These are phyloP conservation scores for Muntiacus reevesi DNA, from an alignment of 2,113 vertebrate species.

Conservation along the genomic window DNA sequence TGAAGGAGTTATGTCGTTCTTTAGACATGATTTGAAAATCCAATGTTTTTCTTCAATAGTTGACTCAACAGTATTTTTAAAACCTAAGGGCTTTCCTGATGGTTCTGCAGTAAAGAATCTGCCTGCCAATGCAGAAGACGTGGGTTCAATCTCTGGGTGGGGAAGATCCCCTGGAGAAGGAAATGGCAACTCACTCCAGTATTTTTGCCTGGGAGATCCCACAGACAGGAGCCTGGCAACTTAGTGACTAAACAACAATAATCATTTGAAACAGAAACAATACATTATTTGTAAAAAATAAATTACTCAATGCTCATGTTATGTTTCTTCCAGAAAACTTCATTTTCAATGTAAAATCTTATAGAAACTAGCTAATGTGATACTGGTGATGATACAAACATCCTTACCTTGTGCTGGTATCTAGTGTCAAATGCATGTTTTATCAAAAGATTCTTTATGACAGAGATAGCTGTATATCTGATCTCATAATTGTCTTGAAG, in stretches of 20 bases:
- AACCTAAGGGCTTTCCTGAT: not conserved
- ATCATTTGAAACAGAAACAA: not conserved
- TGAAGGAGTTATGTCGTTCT: not conserved
- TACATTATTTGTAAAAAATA: constrained; percentile 8
- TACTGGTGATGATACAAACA: not conserved
- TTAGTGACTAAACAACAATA: not conserved
- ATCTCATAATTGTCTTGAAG: constrained; percentile 91
- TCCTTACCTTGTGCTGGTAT: constrained; percentile 89
- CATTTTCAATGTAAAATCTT: constrained; percentile 3
- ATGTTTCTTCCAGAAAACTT: not conserved
- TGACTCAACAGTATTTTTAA: not conserved
- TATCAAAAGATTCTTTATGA: constrained; percentile 94
- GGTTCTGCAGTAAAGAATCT: not conserved
- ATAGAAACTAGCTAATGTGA: not conserved
- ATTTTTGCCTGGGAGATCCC: not conserved
- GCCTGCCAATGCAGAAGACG: not conserved
- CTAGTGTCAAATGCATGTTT: constrained; percentile 96
- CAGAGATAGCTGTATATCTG: constrained; percentile 89
- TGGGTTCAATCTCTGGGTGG: not conserved
- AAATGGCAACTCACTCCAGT: not conserved
- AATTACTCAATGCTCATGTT: not conserved
- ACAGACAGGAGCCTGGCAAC: not conserved
- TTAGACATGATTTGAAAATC: not conserved
- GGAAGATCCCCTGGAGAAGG: not conserved
- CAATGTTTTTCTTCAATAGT: not conserved